Conservation (phyloP, 2,797 vertebrate genomes). For the Pseudomugil tenellus region DNA sequence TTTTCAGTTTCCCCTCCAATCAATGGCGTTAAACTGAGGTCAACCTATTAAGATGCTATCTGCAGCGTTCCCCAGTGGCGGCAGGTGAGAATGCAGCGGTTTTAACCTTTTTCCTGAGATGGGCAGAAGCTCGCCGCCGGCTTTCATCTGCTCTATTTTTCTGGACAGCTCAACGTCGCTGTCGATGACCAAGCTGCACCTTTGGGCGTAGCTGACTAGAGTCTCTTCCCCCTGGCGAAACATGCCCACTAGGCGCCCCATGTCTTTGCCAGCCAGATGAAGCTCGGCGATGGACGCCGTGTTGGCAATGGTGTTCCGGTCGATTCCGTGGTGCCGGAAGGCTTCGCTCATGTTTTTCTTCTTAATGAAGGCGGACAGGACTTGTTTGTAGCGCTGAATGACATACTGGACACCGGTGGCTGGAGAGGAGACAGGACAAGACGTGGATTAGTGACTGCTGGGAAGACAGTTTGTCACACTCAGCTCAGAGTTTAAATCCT, state of each 20-base stretch:
- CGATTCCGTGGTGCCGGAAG: conserved; percentile 79
- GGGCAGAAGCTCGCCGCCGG: conserved; percentile 76
- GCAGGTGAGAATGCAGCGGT: conserved; percentile 60
- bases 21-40: conserved; percentile 10
- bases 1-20: conserved; percentile 13
- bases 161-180: conserved; percentile 69
- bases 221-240: conserved; percentile 80
- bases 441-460: no score
- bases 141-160: conserved; percentile 79
- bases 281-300: conserved; percentile 79
- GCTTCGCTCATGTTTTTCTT: conserved; percentile 83
- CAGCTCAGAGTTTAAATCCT: no score
- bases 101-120: conserved; percentile 71
- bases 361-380: conserved; percentile 78
- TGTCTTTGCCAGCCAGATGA: conserved; percentile 75
- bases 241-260: conserved; percentile 70
- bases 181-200: conserved; percentile 76
- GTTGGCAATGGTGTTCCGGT: conserved; percentile 82
- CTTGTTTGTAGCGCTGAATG: conserved; percentile 83
- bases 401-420: conserved; percentile 82
- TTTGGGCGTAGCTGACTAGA: conserved; percentile 78
- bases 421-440: conserved; percentile 31
- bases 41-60: conserved; percentile 74
- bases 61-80: conserved; percentile 51
- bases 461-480: no score